Conservation (phyloP, 1,140 invertebrate species). For the Yoshiicerus persimilis region DNA sequence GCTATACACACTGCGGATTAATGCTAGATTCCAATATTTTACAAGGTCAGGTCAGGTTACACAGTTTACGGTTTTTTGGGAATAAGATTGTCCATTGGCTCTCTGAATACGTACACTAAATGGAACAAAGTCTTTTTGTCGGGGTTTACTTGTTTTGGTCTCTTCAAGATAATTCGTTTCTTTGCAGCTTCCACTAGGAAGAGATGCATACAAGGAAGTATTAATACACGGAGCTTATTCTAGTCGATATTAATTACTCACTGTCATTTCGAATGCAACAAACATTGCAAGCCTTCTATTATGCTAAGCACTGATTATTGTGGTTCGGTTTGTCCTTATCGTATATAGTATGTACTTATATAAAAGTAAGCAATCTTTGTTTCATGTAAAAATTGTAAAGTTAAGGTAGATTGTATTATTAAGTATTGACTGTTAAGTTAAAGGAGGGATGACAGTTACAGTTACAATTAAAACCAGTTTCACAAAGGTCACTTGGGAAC, state of each 20-base stretch:
- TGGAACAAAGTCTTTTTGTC: background rate
- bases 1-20: background rate
- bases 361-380: background rate
- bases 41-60: background rate
- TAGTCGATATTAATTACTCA: too few relatives aligned
- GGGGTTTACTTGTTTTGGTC: background rate
- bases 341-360: background rate
- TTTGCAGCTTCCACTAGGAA: background rate
- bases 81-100: background rate
- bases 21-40: background rate
- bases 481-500: background rate
- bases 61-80: background rate
- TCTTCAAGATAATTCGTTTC: background rate
- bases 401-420: background rate
- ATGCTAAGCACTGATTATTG: background rate
- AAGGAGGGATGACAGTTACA: background rate
- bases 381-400: background rate
- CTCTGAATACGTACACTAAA: background rate
- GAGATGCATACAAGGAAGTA: background rate
- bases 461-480: background rate
- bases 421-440: background rate
- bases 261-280: background rate
- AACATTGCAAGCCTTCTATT: background rate
- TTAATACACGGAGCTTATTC: background rate
- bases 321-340: background rate